phyloP scores from a whole-genome alignment of 2,888 invertebrate genomes.

The Agrotis exclamationis region DNA sequence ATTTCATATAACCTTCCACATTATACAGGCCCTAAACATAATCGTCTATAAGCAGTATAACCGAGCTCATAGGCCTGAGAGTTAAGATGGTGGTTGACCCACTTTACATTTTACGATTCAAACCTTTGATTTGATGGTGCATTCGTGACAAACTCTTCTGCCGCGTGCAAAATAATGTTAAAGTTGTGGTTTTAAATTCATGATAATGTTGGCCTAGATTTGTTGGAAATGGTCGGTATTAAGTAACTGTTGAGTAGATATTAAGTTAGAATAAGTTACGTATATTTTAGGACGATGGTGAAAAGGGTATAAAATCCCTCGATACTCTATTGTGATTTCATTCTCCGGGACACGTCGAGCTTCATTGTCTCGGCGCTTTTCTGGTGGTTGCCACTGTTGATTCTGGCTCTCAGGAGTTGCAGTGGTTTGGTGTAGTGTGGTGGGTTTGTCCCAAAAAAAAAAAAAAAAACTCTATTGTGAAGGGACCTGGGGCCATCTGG shows the following conservation, averaged over 20 bases:
- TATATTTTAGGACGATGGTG: no score
- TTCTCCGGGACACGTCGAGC: no score
- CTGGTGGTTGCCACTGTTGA: no score
- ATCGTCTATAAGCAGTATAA: slow-evolving; percentile 19
- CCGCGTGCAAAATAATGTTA: slow-evolving; percentile 38
- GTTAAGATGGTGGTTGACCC: slow-evolving; percentile 44
- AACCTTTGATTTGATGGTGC: slow-evolving; percentile 50
- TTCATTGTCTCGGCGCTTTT: no score
- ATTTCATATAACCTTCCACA: slow-evolving; percentile 10
- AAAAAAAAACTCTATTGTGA: no score
- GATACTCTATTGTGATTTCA: no score
- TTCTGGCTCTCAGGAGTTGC: no score
- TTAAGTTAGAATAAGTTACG: neutral
- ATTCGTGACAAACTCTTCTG: slow-evolving; percentile 54
- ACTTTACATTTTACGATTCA: slow-evolving; percentile 58
- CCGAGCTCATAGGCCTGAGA: slow-evolving; percentile 15
- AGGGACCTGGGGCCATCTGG: no score
- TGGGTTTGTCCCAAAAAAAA: no score
- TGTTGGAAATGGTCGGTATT: neutral
- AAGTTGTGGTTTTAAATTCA: slow-evolving; percentile 12
- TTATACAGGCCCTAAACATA: neutral
- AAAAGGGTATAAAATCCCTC: no score
- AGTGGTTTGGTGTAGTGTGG: no score
- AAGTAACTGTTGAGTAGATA: neutral
- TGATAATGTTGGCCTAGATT: slow-evolving; percentile 4